Base-by-base conservation (phyloP, 2,888 invertebrate genomes). In the Caenorhabditis sp. region DNA sequence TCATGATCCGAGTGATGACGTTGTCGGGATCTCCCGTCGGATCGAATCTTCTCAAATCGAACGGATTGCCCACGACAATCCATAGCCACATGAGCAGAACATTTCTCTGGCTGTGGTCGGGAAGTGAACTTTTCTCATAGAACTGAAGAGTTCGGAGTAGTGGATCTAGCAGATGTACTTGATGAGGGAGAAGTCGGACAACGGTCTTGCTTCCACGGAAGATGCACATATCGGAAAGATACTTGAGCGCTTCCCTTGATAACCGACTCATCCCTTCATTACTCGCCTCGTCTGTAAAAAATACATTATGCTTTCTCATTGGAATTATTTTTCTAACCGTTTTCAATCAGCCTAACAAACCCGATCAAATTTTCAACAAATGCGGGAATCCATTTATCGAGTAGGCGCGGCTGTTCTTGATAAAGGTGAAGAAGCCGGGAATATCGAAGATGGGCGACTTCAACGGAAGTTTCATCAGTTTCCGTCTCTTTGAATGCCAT, bases 51-150 rank as follows among this genome's bases (percentile, higher is more conserved):
- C 71, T 62, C 46, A 88, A 65, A 63, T 88, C 85, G 66, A 88
- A 88, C 2, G 88, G 88, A 77, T 89, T 88, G 75, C 86, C 84
- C 61, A 84, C 83, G 24, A 88, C 84, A 39, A 88, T 87, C 76
- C 81, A 82, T 7, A 88, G 79, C 88, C 88, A 88, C 26, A 83
- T 70, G 0, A 85, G 77, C 7, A 88, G 75, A 41, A 82, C 77
- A 46, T 71, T 75, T 13, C 80, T 50, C 46, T 82, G 71, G 2
- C 59, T 41, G 13, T 76, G 63, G 32, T 78, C 79, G 1, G 68
- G 30, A 13, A 56, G 48, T 4, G 37, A 15, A 6, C 55, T 48
- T 2, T 22, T 32, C 22, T 75, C 58, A 17, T 74, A 80, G 30
- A 48, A 68, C 46, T 86, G 82, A 48, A 86, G 70, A 7, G 78